Base-by-base conservation (phyloP, 2,888 invertebrate genomes). In the Yponomeuta malinellus region DNA sequence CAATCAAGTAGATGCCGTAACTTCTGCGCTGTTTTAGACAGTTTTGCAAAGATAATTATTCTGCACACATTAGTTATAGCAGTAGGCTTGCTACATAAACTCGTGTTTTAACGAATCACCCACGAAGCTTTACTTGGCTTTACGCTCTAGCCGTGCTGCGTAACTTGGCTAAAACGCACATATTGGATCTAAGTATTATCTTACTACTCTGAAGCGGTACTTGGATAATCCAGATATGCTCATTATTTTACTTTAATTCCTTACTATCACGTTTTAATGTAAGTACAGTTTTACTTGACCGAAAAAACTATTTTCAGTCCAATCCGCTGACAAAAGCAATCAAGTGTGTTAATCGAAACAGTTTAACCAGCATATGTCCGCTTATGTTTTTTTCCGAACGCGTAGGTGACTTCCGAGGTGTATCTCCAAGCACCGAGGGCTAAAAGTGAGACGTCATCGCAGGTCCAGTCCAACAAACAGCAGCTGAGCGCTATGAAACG, bases 401-500 rank as follows among this genome's bases (percentile, higher is more conserved):
- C 52, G 15, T 59, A 59, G 52, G 52, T 59, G 15, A 59, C 52
- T 15, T 59, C 52, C 15, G 52, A 59, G 52, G 52, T 59, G 52
- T 59, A 59, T 59, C 52, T 59, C 15, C 52, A 59, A 59, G 15
- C 52, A 59, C 52, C 52, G 15, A 59, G 52, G 15, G 3, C 52
- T 59, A 59, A 59, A 59, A 59, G 52, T 59, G 52, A 59, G 52
- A 59, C 52, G 52, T 59, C 52, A 67, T 33, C 69, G 66, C 79
- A 98, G 98, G 98, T 99, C 72, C 99, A 99, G 88, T 96, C 96
- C 77, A 98, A 98, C 88, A 98, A 98, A 83, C 98, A 98, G 86
- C 95, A 96, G 80, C 94, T 98, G 75, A 97, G 98, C 81, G 94
- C 96, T 68, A 92, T 97, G 82, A 97, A 97, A 85, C 95, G 96